Evolutionary conservation across 2,797 vertebrate genomes (phyloP).

Genomic region (Helarctos malayanus): DNA sequence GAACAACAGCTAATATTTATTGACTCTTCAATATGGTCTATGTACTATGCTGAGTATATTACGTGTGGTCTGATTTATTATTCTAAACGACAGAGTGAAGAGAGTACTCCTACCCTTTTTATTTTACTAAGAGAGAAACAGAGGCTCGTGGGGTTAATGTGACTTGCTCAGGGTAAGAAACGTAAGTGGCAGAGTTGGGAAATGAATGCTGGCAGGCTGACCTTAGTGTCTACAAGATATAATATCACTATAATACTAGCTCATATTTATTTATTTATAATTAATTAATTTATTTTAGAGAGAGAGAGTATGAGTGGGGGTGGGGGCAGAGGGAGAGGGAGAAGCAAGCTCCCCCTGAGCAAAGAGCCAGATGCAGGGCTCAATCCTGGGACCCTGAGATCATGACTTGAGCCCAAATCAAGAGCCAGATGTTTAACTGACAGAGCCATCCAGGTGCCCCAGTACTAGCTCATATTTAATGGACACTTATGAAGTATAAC

Average conservation of each 20-base stretch:
- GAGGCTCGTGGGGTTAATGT: background rate
- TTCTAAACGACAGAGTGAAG: background rate
- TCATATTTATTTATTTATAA: background rate
- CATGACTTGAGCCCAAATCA: background rate
- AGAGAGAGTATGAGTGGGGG: background rate
- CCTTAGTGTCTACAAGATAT: background rate
- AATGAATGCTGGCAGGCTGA: background rate
- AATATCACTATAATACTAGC: background rate
- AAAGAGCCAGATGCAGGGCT: background rate
- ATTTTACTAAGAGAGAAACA: background rate
- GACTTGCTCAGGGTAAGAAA: background rate
- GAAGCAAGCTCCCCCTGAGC: background rate
- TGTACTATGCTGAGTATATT: background rate
- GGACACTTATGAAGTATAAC: background rate
- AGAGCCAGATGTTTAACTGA: background rate
- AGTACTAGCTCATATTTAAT: background rate
- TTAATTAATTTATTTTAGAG: background rate
- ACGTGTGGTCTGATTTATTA: background rate
- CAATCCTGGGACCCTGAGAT: background rate
- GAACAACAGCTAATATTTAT: background rate
- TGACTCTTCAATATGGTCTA: background rate
- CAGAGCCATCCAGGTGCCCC: background rate
- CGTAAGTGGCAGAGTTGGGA: background rate
- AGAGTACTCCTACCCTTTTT: background rate
- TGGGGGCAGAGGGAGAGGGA: background rate